Evolutionary conservation across 2,113 vertebrate species (phyloP), one percentile per base, ranked within the genome.

Genomic region (Tachycineta bicolor): DNA sequence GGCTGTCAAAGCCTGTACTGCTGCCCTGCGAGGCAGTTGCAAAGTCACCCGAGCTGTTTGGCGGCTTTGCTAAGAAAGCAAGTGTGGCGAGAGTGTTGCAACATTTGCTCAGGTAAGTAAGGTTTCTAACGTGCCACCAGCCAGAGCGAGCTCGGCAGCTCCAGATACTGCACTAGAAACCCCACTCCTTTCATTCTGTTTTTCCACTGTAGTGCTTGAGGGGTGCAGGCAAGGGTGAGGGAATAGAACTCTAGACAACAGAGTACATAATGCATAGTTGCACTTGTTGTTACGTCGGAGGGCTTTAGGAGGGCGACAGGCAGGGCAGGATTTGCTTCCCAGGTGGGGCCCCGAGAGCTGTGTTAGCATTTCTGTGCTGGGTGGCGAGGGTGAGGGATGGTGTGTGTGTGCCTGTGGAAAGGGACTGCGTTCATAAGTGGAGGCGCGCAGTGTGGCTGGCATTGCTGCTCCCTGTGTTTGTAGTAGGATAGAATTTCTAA

Each of bases 291-390:
- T 18, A 8, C 2, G 1, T 33, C 56, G 39, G 2, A 3, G 43
- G 17, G 9, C 0, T 0, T 37, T 28, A 2, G 49, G 37, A 52
- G 6, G 22, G 62, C 0, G 4, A 19, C 11, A 12, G 46, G 75
- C 46, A 52, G 73, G 55, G 60, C 47, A 31, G 59, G 25, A 39
- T 55, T 31, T 73, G 33, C 55, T n/a, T 63, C 60, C 49, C 49
- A 49, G 73, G 31, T 43, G 64, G 58, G 50, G 16, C 31, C 39
- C 22, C 0, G n/a, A 22, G 75, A 81, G 37, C 63, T 29, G 65
- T 2, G 55, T 12, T 11, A 8, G 60, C 3, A 5, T 75, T 67
- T n/a, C 37, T 1, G 5, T 12, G 81, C 8, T 12, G 20, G 46
- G 53, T 0, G 1, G 49, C 0, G 1, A 67, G 47, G 1, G 37